A percentile compares a stretch with the other conserved stretches of the same genome.
Conservation (phyloP, 2,113 vertebrate species). For the Acinonyx jubatus region DNA sequence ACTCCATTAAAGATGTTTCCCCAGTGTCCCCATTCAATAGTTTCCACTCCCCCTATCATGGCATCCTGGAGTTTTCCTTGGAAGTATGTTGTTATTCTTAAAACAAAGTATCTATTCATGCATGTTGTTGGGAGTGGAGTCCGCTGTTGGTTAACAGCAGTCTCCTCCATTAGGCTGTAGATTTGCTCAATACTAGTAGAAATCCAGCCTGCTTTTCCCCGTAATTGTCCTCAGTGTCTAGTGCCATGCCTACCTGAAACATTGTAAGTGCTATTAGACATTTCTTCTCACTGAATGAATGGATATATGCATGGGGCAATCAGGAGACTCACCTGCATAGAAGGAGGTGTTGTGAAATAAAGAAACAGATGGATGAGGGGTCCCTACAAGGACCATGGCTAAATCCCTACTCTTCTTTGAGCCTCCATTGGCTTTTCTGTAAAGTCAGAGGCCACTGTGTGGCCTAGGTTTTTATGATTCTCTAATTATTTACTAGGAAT, state of each 20-base stretch:
- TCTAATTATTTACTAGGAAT: neutral
- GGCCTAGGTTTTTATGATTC: neutral
- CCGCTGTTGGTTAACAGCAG: neutral
- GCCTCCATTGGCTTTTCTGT: neutral
- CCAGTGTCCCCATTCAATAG: neutral
- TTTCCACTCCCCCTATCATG: neutral
- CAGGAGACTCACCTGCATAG: neutral
- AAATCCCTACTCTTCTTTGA: neutral
- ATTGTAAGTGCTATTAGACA: neutral
- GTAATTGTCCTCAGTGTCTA: neutral
- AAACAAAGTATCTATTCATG: neutral
- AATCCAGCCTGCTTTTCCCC: neutral
- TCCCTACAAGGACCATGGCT: accelerated
- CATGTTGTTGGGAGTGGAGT: neutral
- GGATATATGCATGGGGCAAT: neutral
- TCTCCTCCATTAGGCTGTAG: neutral
- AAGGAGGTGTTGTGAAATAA: neutral
- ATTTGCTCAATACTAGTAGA: neutral
- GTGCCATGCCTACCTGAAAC: neutral
- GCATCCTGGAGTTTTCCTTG: neutral
- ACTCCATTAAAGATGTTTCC: neutral
- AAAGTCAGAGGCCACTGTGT: neutral
- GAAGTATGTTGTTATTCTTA: neutral
- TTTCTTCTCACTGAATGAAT: neutral
- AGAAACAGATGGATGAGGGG: neutral